A percentile compares a stretch with the other conserved stretches of the same genome.
Evolutionary conservation across 2,888 invertebrate species (phyloP).

Genomic region (Empis livida): DNA sequence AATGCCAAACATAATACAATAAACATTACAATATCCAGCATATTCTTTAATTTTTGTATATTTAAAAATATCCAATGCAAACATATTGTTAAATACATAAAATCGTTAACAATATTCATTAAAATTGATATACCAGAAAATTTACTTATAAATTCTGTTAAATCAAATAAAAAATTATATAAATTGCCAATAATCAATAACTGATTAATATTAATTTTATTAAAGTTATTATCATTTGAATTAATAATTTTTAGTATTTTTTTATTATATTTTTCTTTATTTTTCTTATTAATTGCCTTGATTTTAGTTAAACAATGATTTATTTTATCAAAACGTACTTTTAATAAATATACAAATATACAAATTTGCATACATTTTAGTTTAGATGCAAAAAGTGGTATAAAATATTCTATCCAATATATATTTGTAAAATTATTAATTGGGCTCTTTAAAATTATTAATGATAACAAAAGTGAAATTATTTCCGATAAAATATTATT

Average conservation of each 20-base stretch:
- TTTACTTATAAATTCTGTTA: constrained; percentile 22
- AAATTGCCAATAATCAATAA: constrained; percentile 19
- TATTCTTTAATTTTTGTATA: background rate
- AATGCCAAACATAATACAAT: constrained; percentile 17
- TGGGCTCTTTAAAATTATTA: background rate
- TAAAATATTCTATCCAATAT: constrained; percentile 24
- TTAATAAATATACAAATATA: constrained; percentile 20
- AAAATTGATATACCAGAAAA: constrained; percentile 29
- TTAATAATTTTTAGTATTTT: background rate
- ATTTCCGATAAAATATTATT: too few relatives aligned
- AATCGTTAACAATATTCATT: constrained; percentile 30
- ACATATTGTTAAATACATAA: constrained; percentile 29
- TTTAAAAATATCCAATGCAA: constrained; percentile 32
- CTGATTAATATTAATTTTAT: constrained; percentile 4
- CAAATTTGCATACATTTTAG: constrained; percentile 29
- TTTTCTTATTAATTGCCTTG: constrained; percentile 11
- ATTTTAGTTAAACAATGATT: constrained; percentile 17
- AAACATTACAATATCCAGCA: too few relatives aligned
- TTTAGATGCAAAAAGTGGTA: constrained; percentile 23
- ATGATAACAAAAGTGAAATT: too few relatives aligned
- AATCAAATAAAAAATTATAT: constrained; percentile 28
- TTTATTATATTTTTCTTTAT: background rate
- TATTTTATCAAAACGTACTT: constrained; percentile 22
- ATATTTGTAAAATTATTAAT: constrained; percentile 12
- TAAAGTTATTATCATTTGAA: constrained; percentile 1